Base-by-base conservation (phyloP, 1,140 invertebrate species). In the Lanistes nyassanus region DNA sequence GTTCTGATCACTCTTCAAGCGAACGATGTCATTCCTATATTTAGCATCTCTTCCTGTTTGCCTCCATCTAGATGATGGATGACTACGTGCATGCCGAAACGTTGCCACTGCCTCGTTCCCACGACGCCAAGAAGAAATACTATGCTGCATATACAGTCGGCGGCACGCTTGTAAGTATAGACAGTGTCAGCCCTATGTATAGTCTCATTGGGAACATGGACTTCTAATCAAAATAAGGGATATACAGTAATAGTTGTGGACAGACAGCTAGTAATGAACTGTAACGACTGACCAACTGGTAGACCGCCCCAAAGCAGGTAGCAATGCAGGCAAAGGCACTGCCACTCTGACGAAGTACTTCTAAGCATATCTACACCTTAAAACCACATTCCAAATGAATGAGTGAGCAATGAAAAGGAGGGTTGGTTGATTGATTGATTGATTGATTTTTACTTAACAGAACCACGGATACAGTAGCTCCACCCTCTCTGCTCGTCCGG, bases 11-110 rank as follows among this genome's bases (percentile, higher is more conserved):
- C n/a, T n/a, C n/a, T n/a, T n/a, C n/a, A n/a, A n/a, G n/a, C n/a
- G n/a, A n/a, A n/a, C n/a, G n/a, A n/a, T n/a, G n/a, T n/a, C n/a
- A n/a, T n/a, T 47, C 42, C 42, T 47, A 16, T 0, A 37, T 9
- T 66, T 6, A 39, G 36, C 42, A n/a, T 42, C 19, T 36, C 0
- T 13, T 2, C 39, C 36, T 26, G 65, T 66, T 23, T 66, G 68
- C 11, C n/a, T 73, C 21, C 51, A 16, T 55, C 16, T 60, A 78
- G 77, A 78, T 75, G 77, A 78, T 78, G 68, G 77, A 78, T 47
- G 77, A 78, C 47, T 75, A 78, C 58, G 73, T 68, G 2, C 77
- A 78, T 55, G 73, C 69, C 2, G 77, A 75, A 16, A 72, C 77
- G 5, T 51, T 78, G 31, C 77, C 77, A 9, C 55, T 78, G 42